Base-by-base conservation (phyloP, 2,888 invertebrate species). In the Cecidostiba fungosa region DNA sequence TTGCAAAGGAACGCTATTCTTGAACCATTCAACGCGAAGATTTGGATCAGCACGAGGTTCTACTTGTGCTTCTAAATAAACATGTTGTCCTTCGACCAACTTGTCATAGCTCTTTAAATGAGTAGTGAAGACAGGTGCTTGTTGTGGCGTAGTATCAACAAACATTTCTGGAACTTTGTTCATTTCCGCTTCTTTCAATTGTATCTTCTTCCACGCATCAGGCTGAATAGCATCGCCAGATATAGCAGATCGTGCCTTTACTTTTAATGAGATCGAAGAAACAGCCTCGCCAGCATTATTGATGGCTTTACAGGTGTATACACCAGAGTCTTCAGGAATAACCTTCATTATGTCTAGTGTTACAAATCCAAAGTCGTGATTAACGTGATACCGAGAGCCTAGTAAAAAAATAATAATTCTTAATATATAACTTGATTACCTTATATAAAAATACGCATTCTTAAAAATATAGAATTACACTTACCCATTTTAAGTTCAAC, bases 91-190 rank as follows among this genome's bases (percentile, higher is more conserved):
- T 95, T 98, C 98, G 86, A 96, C 95, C 5, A 98, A 94, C 91
- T 97, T 97, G 90, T 98, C 98, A 90, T 95, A 96, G 93, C 97
- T 97, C 94, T 97, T 96, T 80, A 99, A 95, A 91, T 98, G 98
- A 36, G 97, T 98, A 3, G 98, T 98, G 92, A 99, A 99, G n/a
- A 98, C 98, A 39, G 99, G 99, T 74, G 98, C 98, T 93, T 98
- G 97, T 92, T 97, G 97, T 1, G 97, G 97, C 85, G 97, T 96
- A 3, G 96, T 95, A 91, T 98, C 98, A 29, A 97, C 95, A 92
- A 97, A 97, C 96, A 97, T 97, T 94, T 97, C 97, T 1, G 98
- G 97, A 62, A 97, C 97, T 92, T 96, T 96, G 92, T 97, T 97
- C 97, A 97, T 97, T 87, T 98, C 97, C 19, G 98, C 97, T 94